Conservation (phyloP, 2,797 vertebrate genomes). For the Trematomus bernacchii region DNA sequence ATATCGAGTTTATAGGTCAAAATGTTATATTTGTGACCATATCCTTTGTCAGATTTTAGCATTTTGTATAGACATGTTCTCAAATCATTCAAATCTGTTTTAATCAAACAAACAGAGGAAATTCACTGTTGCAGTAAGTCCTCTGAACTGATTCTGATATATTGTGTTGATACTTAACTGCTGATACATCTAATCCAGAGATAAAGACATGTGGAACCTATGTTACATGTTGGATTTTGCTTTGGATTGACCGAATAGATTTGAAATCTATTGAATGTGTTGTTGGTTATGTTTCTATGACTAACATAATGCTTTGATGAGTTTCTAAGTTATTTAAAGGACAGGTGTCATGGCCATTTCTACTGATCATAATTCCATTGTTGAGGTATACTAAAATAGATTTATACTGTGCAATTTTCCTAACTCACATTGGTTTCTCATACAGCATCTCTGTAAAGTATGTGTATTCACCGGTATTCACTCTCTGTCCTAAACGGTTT, state of each 20-base stretch:
- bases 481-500: too few relatives aligned
- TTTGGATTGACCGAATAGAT: neutral
- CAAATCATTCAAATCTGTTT: neutral
- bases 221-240: neutral
- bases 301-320: neutral
- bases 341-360: too few relatives aligned
- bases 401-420: too few relatives aligned
- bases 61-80: neutral
- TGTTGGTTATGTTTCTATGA: neutral
- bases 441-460: too few relatives aligned
- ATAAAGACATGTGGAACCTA: neutral
- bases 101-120: neutral
- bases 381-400: too few relatives aligned
- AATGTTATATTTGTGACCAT: neutral
- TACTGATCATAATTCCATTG: too few relatives aligned
- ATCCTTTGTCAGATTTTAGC: neutral
- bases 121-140: neutral
- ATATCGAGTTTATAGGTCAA: neutral
- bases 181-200: too few relatives aligned
- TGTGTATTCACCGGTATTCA: too few relatives aligned
- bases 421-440: too few relatives aligned
- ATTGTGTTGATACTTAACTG: slow-evolving; percentile 2
- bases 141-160: neutral
- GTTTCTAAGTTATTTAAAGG: slow-evolving; percentile 14
- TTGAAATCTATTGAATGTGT: slow-evolving; percentile 3